Percentiles rank a stretch among this genome's conserved stretches.
These are phyloP conservation scores for Clinocottus analis DNA, from an alignment of 2,113 vertebrate genomes.

Conservation along the genomic window DNA sequence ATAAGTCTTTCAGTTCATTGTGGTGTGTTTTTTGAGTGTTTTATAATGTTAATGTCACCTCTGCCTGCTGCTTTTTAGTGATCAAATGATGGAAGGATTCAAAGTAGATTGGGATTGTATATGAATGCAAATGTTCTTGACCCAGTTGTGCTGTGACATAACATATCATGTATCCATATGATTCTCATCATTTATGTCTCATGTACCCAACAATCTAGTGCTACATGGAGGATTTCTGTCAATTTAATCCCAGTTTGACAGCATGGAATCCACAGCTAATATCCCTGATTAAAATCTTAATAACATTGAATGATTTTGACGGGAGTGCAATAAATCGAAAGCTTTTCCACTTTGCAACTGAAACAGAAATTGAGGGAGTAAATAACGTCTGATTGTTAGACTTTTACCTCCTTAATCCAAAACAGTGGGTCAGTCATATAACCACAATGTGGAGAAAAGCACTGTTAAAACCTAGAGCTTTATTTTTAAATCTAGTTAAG, in stretches of 20 bases:
- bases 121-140: constrained; percentile 6
- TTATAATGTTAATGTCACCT: neutral
- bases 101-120: neutral
- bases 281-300: constrained; percentile 9
- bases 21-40: neutral
- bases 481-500: neutral
- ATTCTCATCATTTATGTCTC: constrained; percentile 23
- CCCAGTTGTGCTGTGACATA: constrained; percentile 21
- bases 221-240: constrained; percentile 14
- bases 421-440: neutral
- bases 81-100: neutral
- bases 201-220: neutral
- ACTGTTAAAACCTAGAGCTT: neutral
- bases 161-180: constrained; percentile 16
- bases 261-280: neutral
- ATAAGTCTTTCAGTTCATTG: neutral
- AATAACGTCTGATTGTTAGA: neutral
- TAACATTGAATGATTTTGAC: constrained; percentile 18
- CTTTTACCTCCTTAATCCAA: neutral
- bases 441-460: neutral
- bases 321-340: neutral
- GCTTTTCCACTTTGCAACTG: constrained; percentile 5
- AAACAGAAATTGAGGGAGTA: neutral
- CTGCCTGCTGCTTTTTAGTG: neutral
- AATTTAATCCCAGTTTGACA: neutral